Base-by-base conservation (phyloP, 1,140 invertebrate genomes). In the Caenorhabditis elegans region DNA sequence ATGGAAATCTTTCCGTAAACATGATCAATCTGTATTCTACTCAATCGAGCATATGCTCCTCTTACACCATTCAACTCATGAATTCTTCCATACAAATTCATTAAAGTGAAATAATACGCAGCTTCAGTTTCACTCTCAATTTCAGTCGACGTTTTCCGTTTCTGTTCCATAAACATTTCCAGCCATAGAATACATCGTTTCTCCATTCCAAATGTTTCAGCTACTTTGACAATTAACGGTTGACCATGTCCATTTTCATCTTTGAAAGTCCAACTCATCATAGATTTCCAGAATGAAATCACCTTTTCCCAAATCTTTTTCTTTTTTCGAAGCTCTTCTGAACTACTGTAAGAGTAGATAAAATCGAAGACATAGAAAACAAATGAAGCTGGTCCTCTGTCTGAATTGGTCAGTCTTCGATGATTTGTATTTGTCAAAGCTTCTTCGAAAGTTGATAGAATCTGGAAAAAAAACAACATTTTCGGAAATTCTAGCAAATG, bases 121-220 rank as follows among this genome's bases (percentile, higher is more conserved):
- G 24, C 22, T 19, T 70, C 60, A 10, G 34, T 70, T 70, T 24
- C 3, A 28, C 26, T 19, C n/a, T 70, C 34, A 43, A 24, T 39
- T 22, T 31, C 17, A 34, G 3, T 15, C 24, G n/a, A n/a, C n/a
- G n/a, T 1, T 39, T 70, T 70, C n/a, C 15, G 36, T 24, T 39
- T 39, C n/a, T 43, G 60, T 13, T 70, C 60, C 60, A 70, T 70
- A 8, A 10, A 70, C 60, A 70, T 43, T 24, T 70, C 60, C 17
- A 70, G 34, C 60, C 60, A 70, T 1, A 70, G 13, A 70, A 70
- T 70, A 13, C 60, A 70, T 39, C 60, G 31, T 70, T 70, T 70
- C 34, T 70, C 60, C 60, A 70, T 70, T 70, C 60, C 60, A 22
- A 70, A 70, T 10, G 13, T 34, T 22, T 70, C 60, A 0, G 60